Evolutionary conservation across 2,797 vertebrate genomes (phyloP).

Genomic region (Acipenser oxyrinchus): DNA sequence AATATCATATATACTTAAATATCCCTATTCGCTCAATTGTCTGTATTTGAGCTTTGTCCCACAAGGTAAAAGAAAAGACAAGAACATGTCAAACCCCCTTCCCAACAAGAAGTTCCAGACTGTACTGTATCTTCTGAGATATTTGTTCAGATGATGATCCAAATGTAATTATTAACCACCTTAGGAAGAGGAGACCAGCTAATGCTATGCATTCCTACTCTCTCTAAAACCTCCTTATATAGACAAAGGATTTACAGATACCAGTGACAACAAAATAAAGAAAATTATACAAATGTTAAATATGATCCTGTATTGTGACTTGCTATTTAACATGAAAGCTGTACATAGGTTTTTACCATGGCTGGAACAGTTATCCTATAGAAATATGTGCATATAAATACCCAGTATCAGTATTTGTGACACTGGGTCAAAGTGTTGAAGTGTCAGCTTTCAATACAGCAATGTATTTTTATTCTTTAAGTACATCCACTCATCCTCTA

Average conservation of each 20-base stretch:
- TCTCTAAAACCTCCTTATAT: too few relatives aligned
- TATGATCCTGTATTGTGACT: too few relatives aligned
- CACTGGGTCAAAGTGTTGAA: constrained; percentile 17
- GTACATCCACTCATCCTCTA: constrained; percentile 1
- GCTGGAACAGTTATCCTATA: not conserved
- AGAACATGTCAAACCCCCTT: not conserved
- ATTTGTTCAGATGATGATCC: constrained; percentile 46
- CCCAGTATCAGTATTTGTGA: not conserved
- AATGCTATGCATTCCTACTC: too few relatives aligned
- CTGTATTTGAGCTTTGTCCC: constrained; percentile 25
- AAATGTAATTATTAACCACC: constrained; percentile 48
- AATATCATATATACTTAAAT: not conserved
- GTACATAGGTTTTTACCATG: not conserved
- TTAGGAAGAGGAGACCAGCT: constrained; percentile 12
- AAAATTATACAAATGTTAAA: too few relatives aligned
- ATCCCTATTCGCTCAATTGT: constrained; percentile 24
- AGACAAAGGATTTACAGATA: too few relatives aligned
- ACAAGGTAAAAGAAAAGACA: constrained; percentile 24
- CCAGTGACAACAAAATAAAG: too few relatives aligned
- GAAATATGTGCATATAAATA: not conserved
- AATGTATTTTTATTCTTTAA: constrained; percentile 25
- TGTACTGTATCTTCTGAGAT: constrained; percentile 24
- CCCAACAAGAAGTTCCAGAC: constrained; percentile 10
- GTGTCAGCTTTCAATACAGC: constrained; percentile 29
- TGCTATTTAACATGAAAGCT: too few relatives aligned